These are phyloP conservation scores for Allacma fusca DNA, from an alignment of 2,888 invertebrate genomes.

Conservation along the genomic window DNA sequence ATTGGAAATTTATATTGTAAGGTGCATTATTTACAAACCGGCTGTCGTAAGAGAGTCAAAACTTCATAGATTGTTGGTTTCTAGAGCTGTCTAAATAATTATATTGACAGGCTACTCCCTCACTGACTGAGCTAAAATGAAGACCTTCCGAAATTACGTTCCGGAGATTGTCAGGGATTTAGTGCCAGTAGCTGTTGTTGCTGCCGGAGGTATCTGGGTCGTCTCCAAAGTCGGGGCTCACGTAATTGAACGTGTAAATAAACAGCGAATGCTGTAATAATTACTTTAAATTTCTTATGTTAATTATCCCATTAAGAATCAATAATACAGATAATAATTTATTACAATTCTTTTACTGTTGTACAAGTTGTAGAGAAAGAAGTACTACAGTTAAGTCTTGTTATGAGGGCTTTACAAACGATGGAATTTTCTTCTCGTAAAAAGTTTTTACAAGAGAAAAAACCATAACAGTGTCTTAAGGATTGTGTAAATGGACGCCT, in stretches of 20 bases:
- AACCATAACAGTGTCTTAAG: too few species aligned
- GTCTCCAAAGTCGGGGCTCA: not conserved
- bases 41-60: too few species aligned
- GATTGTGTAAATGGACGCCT: too few species aligned
- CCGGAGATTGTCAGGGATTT: constrained; percentile 12
- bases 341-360: not conserved
- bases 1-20: too few species aligned
- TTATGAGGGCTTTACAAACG: too few species aligned
- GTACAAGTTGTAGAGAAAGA: too few species aligned
- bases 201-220: constrained; percentile 27
- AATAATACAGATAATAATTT: not conserved
- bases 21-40: too few species aligned
- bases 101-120: not conserved
- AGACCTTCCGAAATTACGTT: constrained; percentile 1
- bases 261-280: constrained; percentile 26
- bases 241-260: not conserved
- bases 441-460: too few species aligned
- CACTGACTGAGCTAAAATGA: not conserved
- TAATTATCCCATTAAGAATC: not conserved
- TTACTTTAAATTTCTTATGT: not conserved
- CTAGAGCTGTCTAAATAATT: too few species aligned
- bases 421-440: too few species aligned
- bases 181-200: not conserved
- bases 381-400: too few species aligned
- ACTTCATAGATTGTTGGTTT: too few species aligned